Percentiles rank a stretch among this genome's conserved stretches.
phyloP scores from a whole-genome alignment of 1,140 invertebrate species.

The Varroa destructor region DNA sequence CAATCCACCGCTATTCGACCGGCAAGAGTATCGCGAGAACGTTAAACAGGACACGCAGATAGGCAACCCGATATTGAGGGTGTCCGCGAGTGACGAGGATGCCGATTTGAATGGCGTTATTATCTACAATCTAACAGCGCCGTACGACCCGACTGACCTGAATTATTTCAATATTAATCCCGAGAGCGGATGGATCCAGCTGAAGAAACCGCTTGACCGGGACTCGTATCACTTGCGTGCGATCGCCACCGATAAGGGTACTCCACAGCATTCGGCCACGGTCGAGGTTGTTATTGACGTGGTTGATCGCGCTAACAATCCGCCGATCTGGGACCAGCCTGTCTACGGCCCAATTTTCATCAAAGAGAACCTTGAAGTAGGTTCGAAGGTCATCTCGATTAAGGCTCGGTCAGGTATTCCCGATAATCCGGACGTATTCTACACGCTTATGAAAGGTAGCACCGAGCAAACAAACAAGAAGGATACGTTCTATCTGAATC shows the following conservation, averaged over 20 bases:
- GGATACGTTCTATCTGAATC: conserved; percentile 86
- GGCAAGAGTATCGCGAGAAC: conserved; percentile 91
- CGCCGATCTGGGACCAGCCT: conserved; percentile 79
- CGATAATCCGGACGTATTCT: conserved; percentile 85
- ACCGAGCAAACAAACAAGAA: conserved; percentile 88
- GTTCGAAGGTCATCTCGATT: conserved; percentile 86
- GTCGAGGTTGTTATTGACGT: conserved; percentile 92
- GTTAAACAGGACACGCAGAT: conserved; percentile 91
- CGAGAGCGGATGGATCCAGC: conserved; percentile 85
- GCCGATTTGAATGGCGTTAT: conserved; percentile 77
- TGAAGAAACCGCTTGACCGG: conserved; percentile 83
- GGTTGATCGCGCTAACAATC: conserved; percentile 93
- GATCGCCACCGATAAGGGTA: conserved; percentile 77
- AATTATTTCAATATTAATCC: conserved; percentile 90
- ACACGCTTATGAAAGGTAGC: conserved; percentile 79
- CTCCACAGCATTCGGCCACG: conserved; percentile 69
- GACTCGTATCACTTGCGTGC: conserved; percentile 85
- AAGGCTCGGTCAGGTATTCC: conserved; percentile 89
- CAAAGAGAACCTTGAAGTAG: conserved; percentile 93
- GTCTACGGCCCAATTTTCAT: conserved; percentile 88
- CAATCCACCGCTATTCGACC: conserved; percentile 80
- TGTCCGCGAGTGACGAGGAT: conserved; percentile 86
- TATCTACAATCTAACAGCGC: conserved; percentile 58
- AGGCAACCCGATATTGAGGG: conserved; percentile 78
- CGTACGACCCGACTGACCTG: conserved; percentile 65